phyloP scores from a whole-genome alignment of 2,888 invertebrate species.

The Tipula vernalis region DNA sequence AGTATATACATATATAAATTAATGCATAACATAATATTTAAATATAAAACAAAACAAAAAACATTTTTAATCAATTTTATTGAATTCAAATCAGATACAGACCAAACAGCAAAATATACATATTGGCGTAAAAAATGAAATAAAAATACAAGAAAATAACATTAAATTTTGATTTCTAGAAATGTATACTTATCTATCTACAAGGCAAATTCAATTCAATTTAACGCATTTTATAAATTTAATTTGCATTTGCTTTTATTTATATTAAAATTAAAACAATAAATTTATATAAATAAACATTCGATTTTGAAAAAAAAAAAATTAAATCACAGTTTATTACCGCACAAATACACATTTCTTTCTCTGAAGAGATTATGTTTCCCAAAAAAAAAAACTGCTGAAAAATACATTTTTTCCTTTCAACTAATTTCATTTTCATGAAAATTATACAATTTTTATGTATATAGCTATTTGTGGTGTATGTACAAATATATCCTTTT shows the following conservation, averaged over 20 bases:
- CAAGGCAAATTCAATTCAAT: not conserved
- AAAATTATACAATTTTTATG: not conserved
- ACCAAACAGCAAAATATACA: not conserved
- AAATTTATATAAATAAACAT: not conserved
- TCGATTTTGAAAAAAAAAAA: not conserved
- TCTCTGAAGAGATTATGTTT: not conserved
- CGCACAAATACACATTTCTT: not conserved
- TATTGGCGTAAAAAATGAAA: not conserved
- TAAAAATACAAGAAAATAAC: not conserved
- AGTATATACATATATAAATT: too few species aligned
- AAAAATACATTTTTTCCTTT: not conserved
- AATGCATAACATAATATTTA: too few species aligned
- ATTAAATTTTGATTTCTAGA: not conserved
- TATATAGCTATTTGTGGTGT: not conserved
- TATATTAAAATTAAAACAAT: not conserved
- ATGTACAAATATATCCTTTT: not conserved
- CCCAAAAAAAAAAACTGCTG: not conserved
- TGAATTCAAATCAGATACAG: not conserved
- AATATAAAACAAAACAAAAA: not conserved
- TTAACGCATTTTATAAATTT: not conserved
- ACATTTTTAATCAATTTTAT: not conserved
- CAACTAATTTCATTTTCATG: conserved; percentile 4
- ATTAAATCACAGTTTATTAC: not conserved
- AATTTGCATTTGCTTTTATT: not conserved
- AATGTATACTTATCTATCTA: not conserved